A percentile compares a stretch with the other conserved stretches of the same genome.
These are phyloP conservation scores for Hydrozoanthus gracilis DNA, from an alignment of 92 coral and sea anemone genomes.

Conservation along the genomic window DNA sequence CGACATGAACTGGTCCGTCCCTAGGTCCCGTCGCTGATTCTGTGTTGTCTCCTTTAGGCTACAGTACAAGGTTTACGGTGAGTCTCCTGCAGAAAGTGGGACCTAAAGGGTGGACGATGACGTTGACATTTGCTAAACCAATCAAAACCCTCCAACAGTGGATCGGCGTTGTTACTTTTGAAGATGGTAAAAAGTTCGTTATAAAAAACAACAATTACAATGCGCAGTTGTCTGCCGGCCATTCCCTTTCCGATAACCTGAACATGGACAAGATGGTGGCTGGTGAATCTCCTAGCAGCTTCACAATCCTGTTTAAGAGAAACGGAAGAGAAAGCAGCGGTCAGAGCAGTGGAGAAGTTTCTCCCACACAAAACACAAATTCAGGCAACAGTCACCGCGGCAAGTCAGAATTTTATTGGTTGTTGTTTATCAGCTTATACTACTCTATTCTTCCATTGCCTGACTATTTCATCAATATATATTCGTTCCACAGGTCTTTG, in stretches of 20 bases:
- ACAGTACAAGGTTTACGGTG: constrained; percentile 9
- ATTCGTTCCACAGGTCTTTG: too few species aligned
- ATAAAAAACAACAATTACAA: constrained; percentile 41
- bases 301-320: constrained; percentile 1
- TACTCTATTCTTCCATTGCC: too few species aligned
- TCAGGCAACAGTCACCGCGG: too few species aligned
- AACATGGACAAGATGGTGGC: constrained; percentile 4
- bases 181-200: constrained; percentile 19
- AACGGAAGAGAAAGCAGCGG: neutral
- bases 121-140: constrained; percentile 44
- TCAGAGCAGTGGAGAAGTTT: too few species aligned
- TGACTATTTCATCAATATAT: too few species aligned
- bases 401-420: too few species aligned
- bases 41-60: neutral
- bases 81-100: neutral
- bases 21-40: too few species aligned
- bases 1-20: too few species aligned
- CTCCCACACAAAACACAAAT: too few species aligned
- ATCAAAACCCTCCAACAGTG: constrained; percentile 37
- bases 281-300: neutral
- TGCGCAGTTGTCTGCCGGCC: constrained; percentile 23
- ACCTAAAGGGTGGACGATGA: constrained; percentile 55
- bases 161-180: constrained; percentile 30
- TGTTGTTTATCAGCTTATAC: too few species aligned
- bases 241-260: neutral